Percentiles rank a stretch among this genome's conserved stretches.
Evolutionary conservation across 1,140 invertebrate species (phyloP).

Genomic region (Cepaea nemoralis): DNA sequence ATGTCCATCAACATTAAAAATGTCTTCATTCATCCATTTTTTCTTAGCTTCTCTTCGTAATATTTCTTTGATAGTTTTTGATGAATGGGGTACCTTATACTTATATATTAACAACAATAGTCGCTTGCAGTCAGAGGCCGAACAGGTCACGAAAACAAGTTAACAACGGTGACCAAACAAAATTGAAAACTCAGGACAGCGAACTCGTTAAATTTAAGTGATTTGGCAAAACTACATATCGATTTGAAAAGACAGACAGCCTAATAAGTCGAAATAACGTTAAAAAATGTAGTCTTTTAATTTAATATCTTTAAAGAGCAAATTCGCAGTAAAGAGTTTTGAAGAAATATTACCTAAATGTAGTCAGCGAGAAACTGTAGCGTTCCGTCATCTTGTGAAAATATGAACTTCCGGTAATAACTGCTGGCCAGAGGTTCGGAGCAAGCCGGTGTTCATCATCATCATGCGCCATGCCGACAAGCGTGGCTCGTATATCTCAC

Average conservation of each 20-base stretch:
- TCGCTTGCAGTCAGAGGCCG: too few species aligned
- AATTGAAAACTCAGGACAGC: not conserved
- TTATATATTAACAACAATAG: too few species aligned
- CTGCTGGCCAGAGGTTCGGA: not conserved
- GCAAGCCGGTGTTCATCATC: too few species aligned
- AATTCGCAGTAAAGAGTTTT: not conserved
- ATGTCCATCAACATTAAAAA: too few species aligned
- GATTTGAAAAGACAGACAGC: not conserved
- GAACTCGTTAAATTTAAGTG: too few species aligned
- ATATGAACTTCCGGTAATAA: not conserved
- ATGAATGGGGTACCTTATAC: too few species aligned
- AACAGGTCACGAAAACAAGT: too few species aligned
- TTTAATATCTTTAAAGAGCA: not conserved
- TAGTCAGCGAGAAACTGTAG: conserved; percentile 98
- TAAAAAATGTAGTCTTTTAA: not conserved
- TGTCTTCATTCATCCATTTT: too few species aligned
- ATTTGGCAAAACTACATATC: not conserved
- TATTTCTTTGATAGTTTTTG: too few species aligned
- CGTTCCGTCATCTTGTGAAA: conserved; percentile 81
- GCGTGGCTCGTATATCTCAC: too few species aligned
- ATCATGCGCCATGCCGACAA: too few species aligned
- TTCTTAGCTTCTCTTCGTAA: too few species aligned
- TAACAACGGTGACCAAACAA: not conserved
- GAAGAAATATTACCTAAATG: conserved; percentile 87
- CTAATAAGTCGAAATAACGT: not conserved